Evolutionary conservation across 2,888 invertebrate genomes (phyloP), one percentile per base, ranked within the genome.

Genomic region (Gnatocerus cornutus): DNA sequence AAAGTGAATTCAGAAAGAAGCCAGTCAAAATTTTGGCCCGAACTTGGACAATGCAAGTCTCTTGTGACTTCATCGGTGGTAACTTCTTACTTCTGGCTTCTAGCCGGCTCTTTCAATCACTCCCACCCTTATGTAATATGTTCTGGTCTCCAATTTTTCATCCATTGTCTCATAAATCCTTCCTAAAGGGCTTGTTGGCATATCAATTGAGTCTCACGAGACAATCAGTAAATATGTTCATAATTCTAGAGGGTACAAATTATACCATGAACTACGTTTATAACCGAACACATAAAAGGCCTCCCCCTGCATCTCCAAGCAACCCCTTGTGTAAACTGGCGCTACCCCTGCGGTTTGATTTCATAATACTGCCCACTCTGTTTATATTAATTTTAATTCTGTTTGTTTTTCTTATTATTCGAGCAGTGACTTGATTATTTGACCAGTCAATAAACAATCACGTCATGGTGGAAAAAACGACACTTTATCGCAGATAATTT

Each of bases 321-420:
- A 13, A 74, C 78, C 81, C 79, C 77, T 78, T 80, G 73, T 79
- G 75, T 76, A 81, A 80, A 81, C 79, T 74, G 72, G 66, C 71
- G 58, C 74, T 71, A 77, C 75, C 73, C 81, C 78, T 82, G 82
- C 71, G 83, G 83, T 82, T 82, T 82, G 82, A 79, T 81, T 80
- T 80, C 78, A 77, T 76, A 77, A 78, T 75, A 72, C 71, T 77
- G 77, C 75, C 78, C 77, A 78, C 74, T 76, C 77, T 82, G 81
- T 82, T 82, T 81, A 77, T 81, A 79, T 81, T 81, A 82, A 82
- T 81, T 82, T 82, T 82, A 81, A 80, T 82, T 80, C 78, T 81
- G 80, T 82, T 82, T 81, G 77, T 78, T 77, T 79, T 79, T 76
- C 78, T 75, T 79, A 79, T 81, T 79, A 78, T 77, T 76, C 71